Conservation (phyloP, 2,797 vertebrate genomes). For the Hemibagrus guttatus region DNA sequence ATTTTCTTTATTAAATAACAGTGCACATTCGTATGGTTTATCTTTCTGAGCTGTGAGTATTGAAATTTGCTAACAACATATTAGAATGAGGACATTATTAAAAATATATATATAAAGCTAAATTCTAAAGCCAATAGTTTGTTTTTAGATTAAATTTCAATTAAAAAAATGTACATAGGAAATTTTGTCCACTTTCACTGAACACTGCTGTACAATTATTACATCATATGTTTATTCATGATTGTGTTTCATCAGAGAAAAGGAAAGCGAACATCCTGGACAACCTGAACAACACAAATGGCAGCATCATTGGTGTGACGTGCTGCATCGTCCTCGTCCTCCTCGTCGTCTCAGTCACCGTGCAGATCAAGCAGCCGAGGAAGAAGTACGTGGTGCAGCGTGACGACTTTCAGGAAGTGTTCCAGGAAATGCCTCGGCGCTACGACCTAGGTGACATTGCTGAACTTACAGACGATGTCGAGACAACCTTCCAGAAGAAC, state of each 20-base stretch:
- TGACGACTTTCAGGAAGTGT: constrained; percentile 97
- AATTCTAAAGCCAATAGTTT: background rate
- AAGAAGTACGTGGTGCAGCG: constrained; percentile 96
- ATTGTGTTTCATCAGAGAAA: constrained; percentile 79
- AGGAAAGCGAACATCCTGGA: constrained; percentile 93
- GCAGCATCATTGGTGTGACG: constrained; percentile 94
- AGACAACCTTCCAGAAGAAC: constrained; percentile 92
- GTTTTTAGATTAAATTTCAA: background rate
- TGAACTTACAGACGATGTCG: constrained; percentile 93
- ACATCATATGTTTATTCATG: background rate
- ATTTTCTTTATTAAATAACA: background rate
- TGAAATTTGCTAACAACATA: too few species aligned
- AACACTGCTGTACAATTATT: background rate
- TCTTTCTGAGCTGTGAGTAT: background rate
- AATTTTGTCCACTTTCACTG: background rate
- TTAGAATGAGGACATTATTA: background rate
- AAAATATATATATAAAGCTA: background rate
- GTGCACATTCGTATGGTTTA: background rate
- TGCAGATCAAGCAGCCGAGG: constrained; percentile 98
- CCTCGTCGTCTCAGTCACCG: constrained; percentile 91
- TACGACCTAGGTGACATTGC: constrained; percentile 95
- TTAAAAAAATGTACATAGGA: background rate
- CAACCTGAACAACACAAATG: constrained; percentile 97
- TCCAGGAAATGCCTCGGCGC: constrained; percentile 87
- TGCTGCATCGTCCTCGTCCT: constrained; percentile 96